Conservation (phyloP, 2,113 vertebrate species). For the Saiga tatarica region DNA sequence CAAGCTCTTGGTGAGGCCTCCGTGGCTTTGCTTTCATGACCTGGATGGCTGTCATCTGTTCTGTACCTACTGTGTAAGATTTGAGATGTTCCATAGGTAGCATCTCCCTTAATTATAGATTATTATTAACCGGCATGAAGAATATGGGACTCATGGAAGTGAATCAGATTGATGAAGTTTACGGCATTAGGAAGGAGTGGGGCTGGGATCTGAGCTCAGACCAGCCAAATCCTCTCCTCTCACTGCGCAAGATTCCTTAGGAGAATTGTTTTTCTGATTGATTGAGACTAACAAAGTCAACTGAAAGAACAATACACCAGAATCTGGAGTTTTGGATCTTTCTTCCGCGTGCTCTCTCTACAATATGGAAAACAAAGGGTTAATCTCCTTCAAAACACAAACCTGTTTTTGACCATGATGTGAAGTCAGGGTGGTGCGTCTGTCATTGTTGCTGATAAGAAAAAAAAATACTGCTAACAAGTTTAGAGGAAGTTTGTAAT, state of each 20-base stretch:
- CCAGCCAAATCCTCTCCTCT: not conserved
- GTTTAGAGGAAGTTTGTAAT: not conserved
- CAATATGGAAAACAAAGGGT: not conserved
- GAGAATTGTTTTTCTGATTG: not conserved
- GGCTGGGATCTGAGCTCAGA: not conserved
- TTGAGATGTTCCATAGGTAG: not conserved
- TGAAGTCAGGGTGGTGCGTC: conserved; percentile 39
- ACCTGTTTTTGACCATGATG: conserved; percentile 26
- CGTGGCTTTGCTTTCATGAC: conserved; percentile 34
- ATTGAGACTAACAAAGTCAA: conserved; percentile 10
- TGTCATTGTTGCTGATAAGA: not conserved
- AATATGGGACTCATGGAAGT: not conserved
- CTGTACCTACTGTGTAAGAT: not conserved
- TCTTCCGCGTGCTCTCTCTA: rapidly evolving
- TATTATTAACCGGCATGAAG: not conserved
- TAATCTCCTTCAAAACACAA: conserved; percentile 40
- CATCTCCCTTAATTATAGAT: not conserved
- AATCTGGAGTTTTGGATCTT: not conserved
- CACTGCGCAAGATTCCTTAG: not conserved
- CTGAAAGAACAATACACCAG: not conserved
- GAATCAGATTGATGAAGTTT: not conserved
- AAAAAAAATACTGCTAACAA: not conserved
- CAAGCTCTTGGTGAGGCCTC: not conserved
- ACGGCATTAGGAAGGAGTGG: not conserved
- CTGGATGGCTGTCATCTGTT: not conserved